Evolutionary conservation across 2,888 invertebrate species (phyloP), one percentile per base, ranked within the genome.

Genomic region (Drosophila dives): DNA sequence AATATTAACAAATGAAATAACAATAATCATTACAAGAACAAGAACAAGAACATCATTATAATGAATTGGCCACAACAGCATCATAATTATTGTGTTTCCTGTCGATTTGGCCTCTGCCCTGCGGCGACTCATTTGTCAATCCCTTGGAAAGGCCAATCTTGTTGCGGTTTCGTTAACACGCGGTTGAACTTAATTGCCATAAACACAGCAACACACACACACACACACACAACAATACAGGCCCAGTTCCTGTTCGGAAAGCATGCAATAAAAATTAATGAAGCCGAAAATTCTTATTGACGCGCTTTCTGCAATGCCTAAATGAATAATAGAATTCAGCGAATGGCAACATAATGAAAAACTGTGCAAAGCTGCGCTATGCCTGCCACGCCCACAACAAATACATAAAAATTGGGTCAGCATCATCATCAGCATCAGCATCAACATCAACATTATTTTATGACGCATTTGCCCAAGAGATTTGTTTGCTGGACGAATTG

Each of bases 231-330:
- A 40, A 38, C 2, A 20, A 38, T 17, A 53, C 33, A 60, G 29
- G 23, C n/a, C 26, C 8, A 51, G 23, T 49, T 11, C n/a, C 7
- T n/a, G 54, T 42, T 53, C 64, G 15, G 61, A 72, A 72, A 73
- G 73, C 69, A 51, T 65, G 69, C 72, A 67, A 83, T 84, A 76
- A 88, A 83, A 84, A 70, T 88, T 86, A 85, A 85, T 85, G 83
- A 80, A 75, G 71, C 59, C 54, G 72, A 83, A 80, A 76, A 86
- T 83, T 80, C 83, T 78, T 76, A 84, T 88, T 78, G 77, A 74
- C 67, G 72, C 78, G 76, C 64, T 75, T 69, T 72, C 61, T 58
- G 81, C 71, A 83, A 65, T 83, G 78, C 78, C 84, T 67, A 72
- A 75, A 83, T 78, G 74, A 80, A 66, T 72, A 72, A 63, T 51